These are phyloP conservation scores for Spheniscus humboldti DNA, from an alignment of 2,797 vertebrate genomes.

Conservation along the genomic window DNA sequence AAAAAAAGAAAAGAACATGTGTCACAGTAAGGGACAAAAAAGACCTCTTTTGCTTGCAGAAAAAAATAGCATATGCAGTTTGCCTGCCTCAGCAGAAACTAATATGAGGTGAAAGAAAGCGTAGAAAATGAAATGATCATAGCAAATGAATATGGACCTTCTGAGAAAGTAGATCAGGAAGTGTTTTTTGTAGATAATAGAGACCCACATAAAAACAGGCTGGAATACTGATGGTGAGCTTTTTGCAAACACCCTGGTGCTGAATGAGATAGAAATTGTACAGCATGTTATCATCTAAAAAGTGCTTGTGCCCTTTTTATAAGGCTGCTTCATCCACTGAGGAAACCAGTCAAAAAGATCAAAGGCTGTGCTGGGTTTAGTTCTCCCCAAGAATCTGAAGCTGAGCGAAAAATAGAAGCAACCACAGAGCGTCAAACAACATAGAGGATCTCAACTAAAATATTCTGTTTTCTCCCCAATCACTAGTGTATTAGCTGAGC, in stretches of 20 bases:
- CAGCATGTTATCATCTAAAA: conserved; percentile 13
- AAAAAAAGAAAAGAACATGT: not conserved
- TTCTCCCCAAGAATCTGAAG: conserved; percentile 28
- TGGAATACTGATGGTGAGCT: conserved; percentile 5
- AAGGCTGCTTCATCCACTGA: conserved; percentile 37
- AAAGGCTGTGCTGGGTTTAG: conserved; percentile 2
- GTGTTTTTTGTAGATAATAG: conserved; percentile 43
- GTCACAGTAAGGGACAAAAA: conserved; percentile 20
- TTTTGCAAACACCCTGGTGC: conserved; percentile 15
- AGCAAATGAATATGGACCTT: conserved; percentile 58
- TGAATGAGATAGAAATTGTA: conserved; percentile 46
- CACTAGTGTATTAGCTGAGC: not conserved
- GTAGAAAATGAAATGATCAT: conserved; percentile 51
- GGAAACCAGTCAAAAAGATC: conserved; percentile 44
- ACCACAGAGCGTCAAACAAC: conserved; percentile 9
- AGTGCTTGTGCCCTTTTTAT: not conserved
- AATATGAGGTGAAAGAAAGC: conserved; percentile 24
- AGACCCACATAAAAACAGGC: not conserved
- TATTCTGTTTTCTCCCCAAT: conserved; percentile 22
- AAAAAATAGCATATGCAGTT: conserved; percentile 9
- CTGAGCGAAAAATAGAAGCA: conserved; percentile 17
- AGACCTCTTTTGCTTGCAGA: conserved; percentile 6
- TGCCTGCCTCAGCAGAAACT: conserved; percentile 52
- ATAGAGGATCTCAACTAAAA: conserved; percentile 23
- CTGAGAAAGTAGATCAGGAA: conserved; percentile 27